These are phyloP conservation scores for Taeniopygia guttata DNA, from an alignment of 2,797 vertebrate genomes.

Conservation along the genomic window DNA sequence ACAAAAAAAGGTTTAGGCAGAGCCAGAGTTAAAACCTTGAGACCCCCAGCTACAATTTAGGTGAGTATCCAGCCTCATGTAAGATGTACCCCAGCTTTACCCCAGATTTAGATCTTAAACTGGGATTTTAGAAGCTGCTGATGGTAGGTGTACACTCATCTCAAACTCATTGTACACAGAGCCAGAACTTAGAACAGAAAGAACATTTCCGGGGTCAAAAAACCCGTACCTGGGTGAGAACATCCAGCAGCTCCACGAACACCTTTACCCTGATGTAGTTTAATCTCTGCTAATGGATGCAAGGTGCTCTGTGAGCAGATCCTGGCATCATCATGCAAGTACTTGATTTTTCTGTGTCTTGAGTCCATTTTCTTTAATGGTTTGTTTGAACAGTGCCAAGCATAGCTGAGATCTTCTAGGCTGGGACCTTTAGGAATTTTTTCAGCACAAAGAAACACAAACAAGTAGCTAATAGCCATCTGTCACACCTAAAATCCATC, in stretches of 20 bases:
- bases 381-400: not conserved
- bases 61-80: not conserved
- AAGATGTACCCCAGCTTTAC: not conserved
- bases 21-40: not conserved
- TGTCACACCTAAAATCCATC: conserved; percentile 29
- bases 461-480: conserved; percentile 29
- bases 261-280: not conserved
- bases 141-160: accelerated
- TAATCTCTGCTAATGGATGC: accelerated
- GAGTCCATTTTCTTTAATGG: conserved; percentile 17
- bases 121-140: not conserved
- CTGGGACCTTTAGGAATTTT: not conserved
- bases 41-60: not conserved
- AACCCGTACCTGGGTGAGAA: not conserved
- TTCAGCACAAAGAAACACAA: not conserved
- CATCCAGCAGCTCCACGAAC: not conserved
- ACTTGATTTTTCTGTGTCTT: not conserved
- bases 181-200: not conserved
- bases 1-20: not conserved
- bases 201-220: not conserved
- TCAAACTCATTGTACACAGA: not conserved
- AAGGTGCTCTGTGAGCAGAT: not conserved
- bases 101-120: not conserved
- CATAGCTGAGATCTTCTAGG: not conserved
- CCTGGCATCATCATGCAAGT: not conserved